Percentiles rank a stretch among this genome's conserved stretches.
Conservation (phyloP, 2,113 vertebrate genomes). For the Maccullochella peelii region DNA sequence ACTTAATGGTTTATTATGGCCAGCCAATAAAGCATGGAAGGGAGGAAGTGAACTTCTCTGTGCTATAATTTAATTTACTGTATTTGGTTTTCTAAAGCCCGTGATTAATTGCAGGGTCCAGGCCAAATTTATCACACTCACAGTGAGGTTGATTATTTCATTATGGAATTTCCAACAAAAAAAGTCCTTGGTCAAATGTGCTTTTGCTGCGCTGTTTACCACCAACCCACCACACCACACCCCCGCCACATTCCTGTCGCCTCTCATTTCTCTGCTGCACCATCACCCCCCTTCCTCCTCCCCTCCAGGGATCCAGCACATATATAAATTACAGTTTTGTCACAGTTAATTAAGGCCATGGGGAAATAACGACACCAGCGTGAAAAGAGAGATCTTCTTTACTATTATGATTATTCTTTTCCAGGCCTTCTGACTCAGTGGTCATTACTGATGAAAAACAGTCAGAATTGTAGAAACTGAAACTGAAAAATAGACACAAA, state of each 20-base stretch:
- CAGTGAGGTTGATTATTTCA: conserved; percentile 73
- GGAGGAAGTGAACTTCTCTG: conserved; percentile 57
- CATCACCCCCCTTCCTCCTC: conserved; percentile 11
- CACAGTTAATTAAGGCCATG: conserved; percentile 65
- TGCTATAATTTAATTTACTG: conserved; percentile 64
- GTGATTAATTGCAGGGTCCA: conserved; percentile 72
- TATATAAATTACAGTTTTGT: conserved; percentile 70
- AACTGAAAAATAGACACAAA: not conserved
- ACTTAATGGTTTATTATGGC: conserved; percentile 61
- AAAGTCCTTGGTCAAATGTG: conserved; percentile 55
- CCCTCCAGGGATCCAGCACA: conserved; percentile 48
- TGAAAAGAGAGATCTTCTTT: conserved; percentile 8
- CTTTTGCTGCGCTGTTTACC: conserved; percentile 54
- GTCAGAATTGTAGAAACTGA: not conserved
- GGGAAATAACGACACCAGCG: conserved; percentile 29
- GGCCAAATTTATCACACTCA: conserved; percentile 67
- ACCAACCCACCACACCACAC: not conserved
- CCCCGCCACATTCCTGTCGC: conserved; percentile 24
- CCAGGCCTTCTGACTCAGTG: not conserved
- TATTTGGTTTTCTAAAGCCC: conserved; percentile 50
- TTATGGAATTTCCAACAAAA: conserved; percentile 64
- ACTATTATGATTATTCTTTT: conserved; percentile 28
- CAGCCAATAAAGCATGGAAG: conserved; percentile 45
- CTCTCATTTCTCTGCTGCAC: conserved; percentile 55
- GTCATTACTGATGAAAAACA: not conserved